phyloP scores from a whole-genome alignment of 2,113 vertebrate genomes.

The Pteropus alecto region DNA sequence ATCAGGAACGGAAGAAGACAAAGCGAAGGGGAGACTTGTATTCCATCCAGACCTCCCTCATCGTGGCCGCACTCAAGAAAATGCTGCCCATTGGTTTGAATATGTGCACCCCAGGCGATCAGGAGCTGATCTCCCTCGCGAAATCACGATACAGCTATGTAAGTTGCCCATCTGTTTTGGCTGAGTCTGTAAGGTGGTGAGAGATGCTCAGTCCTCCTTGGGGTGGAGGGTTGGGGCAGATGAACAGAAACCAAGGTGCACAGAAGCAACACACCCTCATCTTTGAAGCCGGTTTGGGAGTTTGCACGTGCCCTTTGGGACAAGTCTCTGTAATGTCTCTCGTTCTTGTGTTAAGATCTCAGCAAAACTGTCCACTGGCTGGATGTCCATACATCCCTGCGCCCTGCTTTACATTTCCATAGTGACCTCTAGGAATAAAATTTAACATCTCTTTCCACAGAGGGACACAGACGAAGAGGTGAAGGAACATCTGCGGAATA shows the following conservation, averaged over 20 bases:
- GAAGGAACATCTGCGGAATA: constrained; percentile 93
- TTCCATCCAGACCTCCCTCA: constrained; percentile 97
- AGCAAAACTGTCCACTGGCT: not conserved
- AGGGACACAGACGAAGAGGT: constrained; percentile 98
- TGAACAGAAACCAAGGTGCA: not conserved
- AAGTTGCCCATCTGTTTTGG: constrained; percentile 67
- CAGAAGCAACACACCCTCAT: not conserved
- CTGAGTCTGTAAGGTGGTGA: not conserved
- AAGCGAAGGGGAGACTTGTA: constrained; percentile 96
- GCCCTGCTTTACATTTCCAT: not conserved
- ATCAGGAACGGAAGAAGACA: constrained; percentile 97
- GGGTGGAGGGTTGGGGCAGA: not conserved
- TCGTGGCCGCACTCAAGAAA: constrained; percentile 98
- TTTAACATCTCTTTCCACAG: constrained; percentile 80
- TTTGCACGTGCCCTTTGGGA: not conserved
- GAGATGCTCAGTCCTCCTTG: not conserved
- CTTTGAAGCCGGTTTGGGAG: not conserved
- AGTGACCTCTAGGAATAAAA: constrained; percentile 3
- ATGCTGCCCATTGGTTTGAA: constrained; percentile 99
- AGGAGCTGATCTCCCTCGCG: constrained; percentile 96
- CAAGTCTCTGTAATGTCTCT: not conserved
- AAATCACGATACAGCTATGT: constrained; percentile 93
- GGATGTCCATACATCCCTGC: not conserved
- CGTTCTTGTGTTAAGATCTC: not conserved
- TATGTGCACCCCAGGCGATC: constrained; percentile 98